A percentile compares a stretch with the other conserved stretches of the same genome.
phyloP scores from a whole-genome alignment of 2,888 invertebrate genomes.

The Tinea pellionella region DNA sequence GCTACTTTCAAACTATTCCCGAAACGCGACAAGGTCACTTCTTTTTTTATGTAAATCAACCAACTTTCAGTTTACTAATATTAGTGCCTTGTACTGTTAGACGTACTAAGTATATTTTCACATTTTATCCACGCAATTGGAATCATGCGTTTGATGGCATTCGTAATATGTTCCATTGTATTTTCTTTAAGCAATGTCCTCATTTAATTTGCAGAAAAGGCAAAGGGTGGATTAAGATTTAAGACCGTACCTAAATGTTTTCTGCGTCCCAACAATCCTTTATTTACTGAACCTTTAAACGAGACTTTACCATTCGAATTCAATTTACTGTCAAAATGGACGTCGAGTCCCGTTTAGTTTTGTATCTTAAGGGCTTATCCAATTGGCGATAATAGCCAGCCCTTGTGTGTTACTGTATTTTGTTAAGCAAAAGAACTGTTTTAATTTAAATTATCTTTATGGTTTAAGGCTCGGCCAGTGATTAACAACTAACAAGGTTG shows the following conservation, averaged over 20 bases:
- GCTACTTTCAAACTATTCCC: too few species aligned
- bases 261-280: conserved; percentile 50
- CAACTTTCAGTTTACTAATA: too few species aligned
- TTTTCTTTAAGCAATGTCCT: conserved; percentile 19
- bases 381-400: neutral
- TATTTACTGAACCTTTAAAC: conserved; percentile 47
- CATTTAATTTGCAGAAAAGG: conserved; percentile 58
- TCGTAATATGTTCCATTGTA: neutral
- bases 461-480: conserved; percentile 31
- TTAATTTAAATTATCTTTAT: neutral
- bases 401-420: neutral
- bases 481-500: conserved; percentile 35
- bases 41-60: too few species aligned
- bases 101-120: neutral
- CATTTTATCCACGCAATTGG: neutral
- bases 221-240: conserved; percentile 47
- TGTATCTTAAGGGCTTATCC: conserved; percentile 19
- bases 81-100: too few species aligned
- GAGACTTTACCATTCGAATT: conserved; percentile 53
- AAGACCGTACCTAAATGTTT: conserved; percentile 45
- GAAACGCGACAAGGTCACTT: too few species aligned
- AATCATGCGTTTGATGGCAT: neutral
- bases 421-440: neutral
- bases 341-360: conserved; percentile 44
- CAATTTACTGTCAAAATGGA: conserved; percentile 59